Base-by-base conservation (phyloP, 2,888 invertebrate species). In the Stegophylla sp. region DNA sequence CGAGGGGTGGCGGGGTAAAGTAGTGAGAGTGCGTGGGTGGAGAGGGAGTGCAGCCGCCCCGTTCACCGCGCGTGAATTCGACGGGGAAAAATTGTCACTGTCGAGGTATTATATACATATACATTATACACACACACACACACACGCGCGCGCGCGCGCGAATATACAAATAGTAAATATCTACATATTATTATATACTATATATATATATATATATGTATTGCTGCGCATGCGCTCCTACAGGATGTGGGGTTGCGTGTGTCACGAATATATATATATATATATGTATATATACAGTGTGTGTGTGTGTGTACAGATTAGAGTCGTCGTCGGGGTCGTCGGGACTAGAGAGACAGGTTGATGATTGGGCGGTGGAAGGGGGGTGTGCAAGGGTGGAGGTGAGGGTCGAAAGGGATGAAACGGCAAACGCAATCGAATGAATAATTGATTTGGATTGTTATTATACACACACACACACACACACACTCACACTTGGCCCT, bases 401-500 rank as follows among this genome's bases (percentile, higher is more conserved):
- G 34, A 34, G 20, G 69, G 79, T 66, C 56, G 71, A 53, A 73
- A 79, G 56, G 79, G 59, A 71, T 67, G 64, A 72, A 82, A 77
- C 63, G 72, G 72, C 63, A 77, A 73, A 72, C 72, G 79, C 77
- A 82, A 82, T 82, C 82, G 82, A 82, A 83, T 83, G 83, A 83
- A 83, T 83, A 83, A 83, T 83, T 83, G 83, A 83, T 83, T 83
- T 61, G 82, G 82, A 83, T 83, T 83, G 83, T 83, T 82, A 83
- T 83, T 82, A 82, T 81, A 81, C 82, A 82, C 71, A 41, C 59
- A 61, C 48, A 17, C 34, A 34, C 61, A 3, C 41, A 7, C 34
- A 51, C 4, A 20, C 23, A 43, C 28, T 41, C 17, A 28, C 26
- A 53, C 48, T 41, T 48, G 79, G 69, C 71, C 61, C 69, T 79